Percentiles rank a stretch among this genome's conserved stretches.
phyloP scores from a whole-genome alignment of 2,797 vertebrate species.

The Tragopan temminckii region DNA sequence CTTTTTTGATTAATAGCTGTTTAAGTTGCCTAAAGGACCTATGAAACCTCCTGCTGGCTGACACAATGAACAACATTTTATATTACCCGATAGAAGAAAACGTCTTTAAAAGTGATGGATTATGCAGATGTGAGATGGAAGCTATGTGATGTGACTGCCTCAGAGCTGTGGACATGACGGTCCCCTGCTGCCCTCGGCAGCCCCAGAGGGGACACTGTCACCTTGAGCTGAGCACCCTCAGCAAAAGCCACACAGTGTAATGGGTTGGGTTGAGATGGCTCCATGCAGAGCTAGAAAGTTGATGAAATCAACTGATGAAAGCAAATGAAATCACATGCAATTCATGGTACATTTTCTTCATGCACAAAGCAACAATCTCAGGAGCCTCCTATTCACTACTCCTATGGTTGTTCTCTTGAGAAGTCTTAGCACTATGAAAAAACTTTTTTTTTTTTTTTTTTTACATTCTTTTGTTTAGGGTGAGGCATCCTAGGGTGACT shows the following conservation, averaged over 20 bases:
- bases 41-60: constrained; percentile 76
- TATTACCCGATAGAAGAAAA: constrained; percentile 66
- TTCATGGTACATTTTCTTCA: accelerated
- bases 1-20: constrained; percentile 77
- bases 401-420: not conserved
- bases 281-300: not conserved
- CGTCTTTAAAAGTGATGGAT: constrained; percentile 69
- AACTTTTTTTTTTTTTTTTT: not conserved
- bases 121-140: constrained; percentile 9
- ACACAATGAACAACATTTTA: constrained; percentile 74
- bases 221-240: not conserved
- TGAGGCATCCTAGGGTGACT: not conserved
- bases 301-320: no score
- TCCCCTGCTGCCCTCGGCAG: not conserved
- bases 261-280: not conserved
- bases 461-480: not conserved
- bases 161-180: not conserved
- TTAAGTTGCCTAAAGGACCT: constrained; percentile 79
- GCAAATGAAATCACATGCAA: not conserved
- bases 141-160: constrained; percentile 30
- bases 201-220: not conserved
- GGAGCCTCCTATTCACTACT: not conserved
- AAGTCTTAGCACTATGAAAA: not conserved
- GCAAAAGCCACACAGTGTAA: not conserved
- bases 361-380: not conserved